Conservation (phyloP, 2,113 vertebrate genomes). For the Thamnaconus septentrionalis region DNA sequence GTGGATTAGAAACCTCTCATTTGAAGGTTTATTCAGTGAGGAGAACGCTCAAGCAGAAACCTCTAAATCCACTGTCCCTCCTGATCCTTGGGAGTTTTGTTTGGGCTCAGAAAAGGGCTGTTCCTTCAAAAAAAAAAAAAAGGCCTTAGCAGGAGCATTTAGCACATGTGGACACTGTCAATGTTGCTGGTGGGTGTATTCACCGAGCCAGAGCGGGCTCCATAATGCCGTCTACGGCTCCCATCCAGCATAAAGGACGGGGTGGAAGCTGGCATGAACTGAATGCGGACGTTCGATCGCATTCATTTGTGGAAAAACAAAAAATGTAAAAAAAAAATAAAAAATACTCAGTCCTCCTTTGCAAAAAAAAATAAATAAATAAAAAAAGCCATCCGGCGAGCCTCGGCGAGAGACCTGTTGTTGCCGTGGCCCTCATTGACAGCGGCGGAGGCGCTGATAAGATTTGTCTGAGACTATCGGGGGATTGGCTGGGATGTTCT, state of each 20-base stretch:
- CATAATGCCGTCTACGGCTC: conserved; percentile 68
- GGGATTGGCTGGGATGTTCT: conserved; percentile 63
- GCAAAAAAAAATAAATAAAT: conserved; percentile 27
- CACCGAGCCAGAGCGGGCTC: conserved; percentile 48
- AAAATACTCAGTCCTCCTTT: conserved; percentile 62
- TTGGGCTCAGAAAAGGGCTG: conserved; percentile 44
- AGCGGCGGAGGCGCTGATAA: conserved; percentile 69
- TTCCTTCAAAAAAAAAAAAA: conserved; percentile 54
- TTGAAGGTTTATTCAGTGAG: conserved; percentile 42
- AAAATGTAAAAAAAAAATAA: background rate
- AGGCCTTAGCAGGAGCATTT: conserved; percentile 62
- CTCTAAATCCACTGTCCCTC: conserved; percentile 61
- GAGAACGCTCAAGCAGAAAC: conserved; percentile 42
- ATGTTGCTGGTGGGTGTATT: conserved; percentile 67
- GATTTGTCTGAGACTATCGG: conserved; percentile 71
- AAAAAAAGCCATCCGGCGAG: conserved; percentile 61
- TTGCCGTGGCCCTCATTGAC: conserved; percentile 57
- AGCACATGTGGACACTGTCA: conserved; percentile 68
- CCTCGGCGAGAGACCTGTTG: conserved; percentile 59
- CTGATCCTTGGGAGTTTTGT: conserved; percentile 48
- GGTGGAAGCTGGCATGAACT: conserved; percentile 65
- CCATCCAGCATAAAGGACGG: conserved; percentile 60
- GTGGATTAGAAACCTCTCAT: conserved; percentile 55
- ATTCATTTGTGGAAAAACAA: conserved; percentile 67
- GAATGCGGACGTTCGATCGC: conserved; percentile 72